These are phyloP conservation scores for Enoplolaimus lenunculus DNA, from an alignment of 2,888 invertebrate species.

Conservation along the genomic window DNA sequence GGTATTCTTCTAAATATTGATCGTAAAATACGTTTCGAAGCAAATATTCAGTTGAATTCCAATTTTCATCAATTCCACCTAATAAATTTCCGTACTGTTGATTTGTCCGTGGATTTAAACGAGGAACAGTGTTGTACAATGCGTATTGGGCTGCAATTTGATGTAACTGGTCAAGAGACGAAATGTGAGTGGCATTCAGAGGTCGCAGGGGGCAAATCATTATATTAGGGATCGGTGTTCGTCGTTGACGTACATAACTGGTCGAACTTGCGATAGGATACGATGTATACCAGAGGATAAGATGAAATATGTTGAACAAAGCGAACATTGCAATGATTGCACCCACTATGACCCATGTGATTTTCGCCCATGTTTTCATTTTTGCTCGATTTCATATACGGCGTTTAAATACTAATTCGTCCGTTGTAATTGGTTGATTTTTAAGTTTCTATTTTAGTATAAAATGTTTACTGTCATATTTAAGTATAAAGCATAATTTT, in stretches of 20 bases:
- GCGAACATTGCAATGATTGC: neutral
- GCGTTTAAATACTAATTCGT: no score
- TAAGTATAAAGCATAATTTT: no score
- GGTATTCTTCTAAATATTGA: neutral
- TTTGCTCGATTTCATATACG: no score
- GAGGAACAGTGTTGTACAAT: neutral
- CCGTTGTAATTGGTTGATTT: no score
- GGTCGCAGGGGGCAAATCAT: neutral
- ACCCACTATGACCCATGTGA: neutral
- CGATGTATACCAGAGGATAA: neutral
- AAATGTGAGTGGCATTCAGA: neutral
- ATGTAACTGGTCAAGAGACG: neutral
- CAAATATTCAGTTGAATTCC: neutral
- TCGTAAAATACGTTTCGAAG: neutral
- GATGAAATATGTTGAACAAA: neutral
- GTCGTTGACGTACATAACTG: neutral
- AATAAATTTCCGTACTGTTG: no score
- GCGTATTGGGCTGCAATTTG: neutral
- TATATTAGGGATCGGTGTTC: neutral
- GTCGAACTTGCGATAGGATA: neutral
- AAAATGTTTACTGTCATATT: no score
- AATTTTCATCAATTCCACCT: neutral
- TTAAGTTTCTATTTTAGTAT: no score
- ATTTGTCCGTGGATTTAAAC: neutral
- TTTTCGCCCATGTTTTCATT: neutral